Base-by-base conservation (phyloP, 2,888 invertebrate genomes). In the Acanthacorydalis orientalis region DNA sequence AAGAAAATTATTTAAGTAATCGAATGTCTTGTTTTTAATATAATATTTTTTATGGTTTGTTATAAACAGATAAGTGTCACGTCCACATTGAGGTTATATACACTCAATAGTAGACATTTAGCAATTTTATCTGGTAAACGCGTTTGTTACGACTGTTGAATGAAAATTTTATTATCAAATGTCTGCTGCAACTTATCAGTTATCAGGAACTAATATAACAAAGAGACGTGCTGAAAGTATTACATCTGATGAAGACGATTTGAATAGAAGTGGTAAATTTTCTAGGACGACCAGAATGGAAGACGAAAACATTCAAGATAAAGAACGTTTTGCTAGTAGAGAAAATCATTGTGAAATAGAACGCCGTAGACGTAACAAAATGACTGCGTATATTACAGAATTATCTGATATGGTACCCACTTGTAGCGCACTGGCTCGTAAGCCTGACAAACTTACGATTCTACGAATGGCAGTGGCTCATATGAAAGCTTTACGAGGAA, bases 331-430 rank as follows among this genome's bases (percentile, higher is more conserved):
- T 75, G 93, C 93, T 58, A 89, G 90, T 69, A 88, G 96, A 65
- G 96, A 96, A 75, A 96, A 96, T 67, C 96, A 97, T 71, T 95
- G 95, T 70, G 96, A 97, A 72, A 98, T 98, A 66, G 98, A 98
- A 70, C 79, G 98, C 57, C 80, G 97, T 57, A 77, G 98, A 58
- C 80, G 98, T 58, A 97, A 97, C 77, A 98, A 98, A 83, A 98
- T 98, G 98, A 96, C 97, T 58, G 92, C 96, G 56, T 98, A 98
- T 72, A 97, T 98, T 68, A 96, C 96, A 62, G 97, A 98, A 73
- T 76, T 98, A 59, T 96, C 95, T 56, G 97, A 97, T 71, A 97
- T 98, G 97, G 96, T 97, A 62, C 97, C 97, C 60, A 95, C 97
- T 59, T 96, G 96, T 72, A 92, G 91, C 62, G 93, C 96, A 43